Evolutionary conservation across 2,113 vertebrate genomes (phyloP).

Genomic region (Nibea coibor): DNA sequence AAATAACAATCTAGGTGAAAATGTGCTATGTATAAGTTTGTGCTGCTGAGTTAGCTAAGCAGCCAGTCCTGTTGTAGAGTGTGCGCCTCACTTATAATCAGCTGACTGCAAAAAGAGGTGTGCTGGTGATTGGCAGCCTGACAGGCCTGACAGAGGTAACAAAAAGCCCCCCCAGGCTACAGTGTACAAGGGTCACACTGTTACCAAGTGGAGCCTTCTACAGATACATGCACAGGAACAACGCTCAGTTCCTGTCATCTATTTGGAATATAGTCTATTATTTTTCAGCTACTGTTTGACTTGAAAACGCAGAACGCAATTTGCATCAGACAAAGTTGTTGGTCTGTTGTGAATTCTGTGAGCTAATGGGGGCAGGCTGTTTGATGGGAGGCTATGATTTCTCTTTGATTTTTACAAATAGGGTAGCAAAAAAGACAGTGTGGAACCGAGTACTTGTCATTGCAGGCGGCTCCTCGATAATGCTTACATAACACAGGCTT

Average conservation of each 20-base stretch:
- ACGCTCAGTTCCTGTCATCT: background rate
- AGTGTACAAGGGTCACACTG: slow-evolving; percentile 21
- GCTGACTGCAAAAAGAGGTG: slow-evolving; percentile 20
- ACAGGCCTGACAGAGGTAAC: slow-evolving; percentile 39
- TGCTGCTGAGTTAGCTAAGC: slow-evolving; percentile 1
- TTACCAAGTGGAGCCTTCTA: slow-evolving; percentile 9
- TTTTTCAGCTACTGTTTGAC: background rate
- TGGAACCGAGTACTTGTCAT: background rate
- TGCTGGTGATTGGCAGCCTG: slow-evolving; percentile 57
- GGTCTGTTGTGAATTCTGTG: background rate
- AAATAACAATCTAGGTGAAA: slow-evolving; percentile 34
- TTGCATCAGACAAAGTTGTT: background rate
- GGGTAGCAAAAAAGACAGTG: background rate
- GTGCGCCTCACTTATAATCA: slow-evolving; percentile 21
- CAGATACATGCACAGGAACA: slow-evolving; percentile 19
- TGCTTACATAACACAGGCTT: background rate
- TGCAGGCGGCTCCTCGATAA: background rate
- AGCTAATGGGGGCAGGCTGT: background rate
- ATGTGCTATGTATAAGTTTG: background rate
- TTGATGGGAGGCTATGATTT: background rate
- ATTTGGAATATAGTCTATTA: background rate
- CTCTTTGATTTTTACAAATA: background rate
- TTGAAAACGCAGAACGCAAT: background rate
- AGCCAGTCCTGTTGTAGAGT: background rate
- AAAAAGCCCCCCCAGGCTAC: background rate